Base-by-base conservation (phyloP, 2,888 invertebrate genomes). In the Tolmerus cingulatus region DNA sequence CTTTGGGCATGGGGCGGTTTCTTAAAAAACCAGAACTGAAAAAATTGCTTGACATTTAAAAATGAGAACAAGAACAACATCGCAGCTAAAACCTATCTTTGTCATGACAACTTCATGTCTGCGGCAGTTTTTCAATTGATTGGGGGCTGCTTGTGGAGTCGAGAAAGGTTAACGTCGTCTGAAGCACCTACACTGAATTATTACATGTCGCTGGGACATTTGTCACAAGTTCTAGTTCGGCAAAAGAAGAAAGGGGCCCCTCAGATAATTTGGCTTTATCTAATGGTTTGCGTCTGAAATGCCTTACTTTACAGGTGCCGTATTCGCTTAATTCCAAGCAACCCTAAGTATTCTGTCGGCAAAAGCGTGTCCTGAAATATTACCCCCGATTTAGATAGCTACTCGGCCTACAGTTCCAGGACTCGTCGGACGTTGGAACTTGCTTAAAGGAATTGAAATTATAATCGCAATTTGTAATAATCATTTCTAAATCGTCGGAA, bases 131-230 rank as follows among this genome's bases (percentile, higher is more conserved):
- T 19, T 74, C 40, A 57, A n/a, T 19, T 74, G 84, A 84, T 74
- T n/a, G 43, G 79, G 82, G 82, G 82, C 30, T 34, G 82, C 74
- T 85, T 74, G 66, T 85, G 74, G 74, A 85, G 37, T 85, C 43
- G 85, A 85, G 66, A 76, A 86, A 86, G 85, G 85, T 74, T 86
- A 74, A 86, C 74, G 66, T 74, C 46, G 74, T 51, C 19, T 74
- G 12, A 34, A 23, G n/a, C 43, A 34, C 43, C 14, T 23, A 34
- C 74, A 30, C 46, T 86, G 85, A 86, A 74, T 86, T 86, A 86
- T 86, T 86, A 74, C 74, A 86, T 74, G 85, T 86, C 43, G 74
- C 43, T 9, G 46, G 19, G 74, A 51, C 74, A 86, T 86, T 86
- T 86, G 74, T 86, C 85, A 86, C 74, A 43, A 40, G 43, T 40